Evolutionary conservation across 1,140 invertebrate species (phyloP).

Genomic region (Apolygus lucorum): DNA sequence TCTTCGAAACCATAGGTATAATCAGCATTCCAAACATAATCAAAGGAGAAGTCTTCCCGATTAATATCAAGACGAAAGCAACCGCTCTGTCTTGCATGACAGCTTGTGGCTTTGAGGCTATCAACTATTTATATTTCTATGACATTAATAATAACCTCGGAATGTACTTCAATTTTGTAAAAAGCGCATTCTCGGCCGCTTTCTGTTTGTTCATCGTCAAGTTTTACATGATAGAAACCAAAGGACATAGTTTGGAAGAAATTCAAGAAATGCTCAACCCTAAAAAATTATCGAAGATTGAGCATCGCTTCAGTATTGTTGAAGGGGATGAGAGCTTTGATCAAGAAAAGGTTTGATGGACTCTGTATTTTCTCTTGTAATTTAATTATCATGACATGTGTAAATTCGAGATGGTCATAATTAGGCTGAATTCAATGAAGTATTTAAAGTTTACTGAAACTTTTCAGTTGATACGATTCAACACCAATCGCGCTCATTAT

Average conservation of each 20-base stretch:
- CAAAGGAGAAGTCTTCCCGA: conserved; percentile 29
- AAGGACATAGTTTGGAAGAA: conserved; percentile 64
- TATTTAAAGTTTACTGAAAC: no score
- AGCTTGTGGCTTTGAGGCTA: not conserved
- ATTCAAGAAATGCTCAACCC: conserved; percentile 51
- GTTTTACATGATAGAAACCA: conserved; percentile 66
- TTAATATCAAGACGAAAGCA: conserved; percentile 28
- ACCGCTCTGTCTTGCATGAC: conserved; percentile 22
- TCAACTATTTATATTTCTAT: conserved; percentile 20
- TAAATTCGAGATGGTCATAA: no score
- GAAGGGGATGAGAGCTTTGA: no score
- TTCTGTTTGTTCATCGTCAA: conserved; percentile 43
- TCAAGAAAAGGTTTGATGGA: no score
- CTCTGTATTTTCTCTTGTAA: no score
- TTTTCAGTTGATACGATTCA: no score
- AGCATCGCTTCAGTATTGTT: no score
- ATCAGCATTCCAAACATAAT: conserved; percentile 28
- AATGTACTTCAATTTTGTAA: conserved; percentile 62
- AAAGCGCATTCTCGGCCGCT: conserved; percentile 57
- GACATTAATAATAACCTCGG: conserved; percentile 66
- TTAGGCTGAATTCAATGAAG: no score
- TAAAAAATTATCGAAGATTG: no score
- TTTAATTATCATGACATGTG: no score
- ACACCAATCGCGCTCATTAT: no score
- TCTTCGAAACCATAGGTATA: conserved; percentile 27